Evolutionary conservation across 2,797 vertebrate species (phyloP).

Genomic region (Lacerta bilineata): DNA sequence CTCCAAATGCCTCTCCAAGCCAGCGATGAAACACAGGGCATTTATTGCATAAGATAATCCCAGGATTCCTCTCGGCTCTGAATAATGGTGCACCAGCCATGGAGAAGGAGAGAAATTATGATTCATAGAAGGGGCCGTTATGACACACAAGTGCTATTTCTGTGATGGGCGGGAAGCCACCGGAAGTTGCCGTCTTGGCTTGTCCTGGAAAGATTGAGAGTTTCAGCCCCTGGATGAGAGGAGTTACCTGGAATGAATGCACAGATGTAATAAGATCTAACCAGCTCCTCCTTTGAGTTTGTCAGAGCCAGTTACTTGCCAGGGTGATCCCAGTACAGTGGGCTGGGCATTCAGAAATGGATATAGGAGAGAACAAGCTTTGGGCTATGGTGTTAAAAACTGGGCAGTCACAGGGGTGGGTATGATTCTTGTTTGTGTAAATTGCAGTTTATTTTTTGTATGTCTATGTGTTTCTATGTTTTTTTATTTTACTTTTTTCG

Average conservation of each 20-base stretch:
- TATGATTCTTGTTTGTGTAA: no score
- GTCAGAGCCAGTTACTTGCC: not conserved
- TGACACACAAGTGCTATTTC: conserved; percentile 43
- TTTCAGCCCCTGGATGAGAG: not conserved
- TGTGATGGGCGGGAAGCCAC: conserved; percentile 10
- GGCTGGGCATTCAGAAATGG: not conserved
- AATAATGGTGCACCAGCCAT: not conserved
- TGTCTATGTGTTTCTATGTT: no score
- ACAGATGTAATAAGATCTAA: not conserved
- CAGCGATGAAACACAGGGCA: not conserved
- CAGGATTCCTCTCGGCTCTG: not conserved
- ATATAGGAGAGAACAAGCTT: no score
- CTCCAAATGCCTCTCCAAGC: not conserved
- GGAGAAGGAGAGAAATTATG: conserved; percentile 12
- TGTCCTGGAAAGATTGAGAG: conserved; percentile 32
- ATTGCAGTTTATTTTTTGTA: no score
- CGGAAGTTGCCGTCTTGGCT: conserved; percentile 6
- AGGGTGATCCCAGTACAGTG: not conserved
- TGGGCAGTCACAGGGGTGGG: no score
- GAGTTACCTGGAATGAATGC: not conserved
- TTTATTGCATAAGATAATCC: not conserved
- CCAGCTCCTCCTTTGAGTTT: not conserved
- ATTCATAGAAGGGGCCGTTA: conserved; percentile 14
- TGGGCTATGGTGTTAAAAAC: not conserved
- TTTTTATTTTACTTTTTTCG: no score